Evolutionary conservation across 1,140 invertebrate genomes (phyloP).

Genomic region (Drosophila trapezifrons): DNA sequence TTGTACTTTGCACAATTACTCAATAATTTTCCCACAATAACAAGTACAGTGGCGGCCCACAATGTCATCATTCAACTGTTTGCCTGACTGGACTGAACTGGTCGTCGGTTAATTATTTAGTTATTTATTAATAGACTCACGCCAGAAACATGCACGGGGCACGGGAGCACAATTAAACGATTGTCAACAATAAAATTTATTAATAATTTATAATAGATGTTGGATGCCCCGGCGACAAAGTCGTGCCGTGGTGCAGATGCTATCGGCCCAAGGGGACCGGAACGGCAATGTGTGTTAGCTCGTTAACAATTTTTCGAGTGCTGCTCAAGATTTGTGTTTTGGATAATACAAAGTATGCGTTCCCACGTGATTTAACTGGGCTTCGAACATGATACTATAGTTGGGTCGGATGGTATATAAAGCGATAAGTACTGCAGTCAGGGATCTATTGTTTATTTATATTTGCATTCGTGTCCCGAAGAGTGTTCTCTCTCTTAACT

Average conservation of each 20-base stretch:
- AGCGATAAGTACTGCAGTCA: background rate
- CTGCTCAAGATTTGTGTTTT: slow-evolving; percentile 26
- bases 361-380: background rate
- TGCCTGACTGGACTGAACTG: slow-evolving; percentile 26
- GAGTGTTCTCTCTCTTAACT: background rate
- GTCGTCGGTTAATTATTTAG: slow-evolving; percentile 37
- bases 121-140: slow-evolving; percentile 65
- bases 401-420: slow-evolving; percentile 23
- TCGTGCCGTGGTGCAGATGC: slow-evolving; percentile 10
- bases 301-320: slow-evolving; percentile 4
- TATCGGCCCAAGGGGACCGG: slow-evolving; percentile 15
- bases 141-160: slow-evolving; percentile 58
- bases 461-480: background rate
- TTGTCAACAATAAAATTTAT: slow-evolving; percentile 71
- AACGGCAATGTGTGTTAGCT: background rate
- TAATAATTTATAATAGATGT: slow-evolving; percentile 41
- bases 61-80: slow-evolving; percentile 28
- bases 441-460: slow-evolving; percentile 7
- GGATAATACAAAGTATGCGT: slow-evolving; percentile 14
- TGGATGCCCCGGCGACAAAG: slow-evolving; percentile 10
- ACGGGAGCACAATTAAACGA: slow-evolving; percentile 64
- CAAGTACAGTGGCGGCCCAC: slow-evolving; percentile 1
- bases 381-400: background rate
- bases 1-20: slow-evolving; percentile 40
- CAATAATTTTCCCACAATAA: slow-evolving; percentile 33